Evolutionary conservation across 2,888 invertebrate species (phyloP), one percentile per base, ranked within the genome.

Genomic region (Microdon myrmicae): DNA sequence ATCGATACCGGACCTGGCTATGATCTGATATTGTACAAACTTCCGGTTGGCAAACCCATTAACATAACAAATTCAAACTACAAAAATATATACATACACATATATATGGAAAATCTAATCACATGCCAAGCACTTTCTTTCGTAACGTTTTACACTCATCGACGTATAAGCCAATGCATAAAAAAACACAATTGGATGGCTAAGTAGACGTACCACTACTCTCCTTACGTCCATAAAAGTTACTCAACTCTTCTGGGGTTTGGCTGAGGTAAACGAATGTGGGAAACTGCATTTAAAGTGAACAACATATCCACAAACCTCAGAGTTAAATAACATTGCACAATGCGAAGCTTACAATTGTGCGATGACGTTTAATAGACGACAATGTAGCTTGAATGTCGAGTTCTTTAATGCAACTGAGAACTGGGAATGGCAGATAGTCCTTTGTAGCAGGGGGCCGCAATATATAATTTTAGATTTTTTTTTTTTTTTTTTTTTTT

Each of bases 191-290:
- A n/a, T n/a, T 32, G 39, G 43, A 34, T 58, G 58, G 34, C 47
- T 58, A 8, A 64, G 53, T 64, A 53, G 53, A 64, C 64, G 56
- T 64, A 51, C 64, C 45, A 53, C 45, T 45, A 58, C 32, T 58
- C 35, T 43, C 53, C 53, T 53, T 37, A 38, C 32, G 56, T 64
- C 47, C 32, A 29, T 16, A 12, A 23, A 34, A 49, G 39, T 60
- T 59, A 32, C 47, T 31, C 26, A 48, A 60, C 60, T 48, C 17
- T 37, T 48, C n/a, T n/a, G n/a, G n/a, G 10, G 19, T 31, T 14
- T 31, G 1, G 16, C n/a, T n/a, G n/a, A n/a, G n/a, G n/a, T n/a
- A 22, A 26, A 23, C 17, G 14, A 32, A 41, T n/a, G 38, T 34
- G 48, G 44, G 38, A 35, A 43, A 48, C 14, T 43, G 28, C 48